Base-by-base conservation (phyloP, 2,113 vertebrate species). In the Clarias gariepinus region DNA sequence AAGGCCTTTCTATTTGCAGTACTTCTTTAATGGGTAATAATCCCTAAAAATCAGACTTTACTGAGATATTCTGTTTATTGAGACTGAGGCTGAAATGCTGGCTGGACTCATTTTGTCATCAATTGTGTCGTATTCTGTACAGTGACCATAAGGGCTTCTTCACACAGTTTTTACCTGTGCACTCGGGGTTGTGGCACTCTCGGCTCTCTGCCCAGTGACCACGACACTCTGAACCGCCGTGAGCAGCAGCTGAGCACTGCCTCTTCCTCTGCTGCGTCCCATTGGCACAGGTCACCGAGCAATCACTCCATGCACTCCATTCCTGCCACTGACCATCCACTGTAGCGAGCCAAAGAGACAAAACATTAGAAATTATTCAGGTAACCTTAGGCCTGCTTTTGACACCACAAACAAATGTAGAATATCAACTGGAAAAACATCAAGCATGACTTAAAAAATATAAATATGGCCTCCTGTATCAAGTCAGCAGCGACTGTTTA, bases 251-350 rank as follows among this genome's bases (percentile, higher is more conserved):
- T 0, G 97, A 97, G 91, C 98, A 99, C 92, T 98, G 97, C 83
- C 98, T 92, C 91, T 96, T 99, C 86, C 98, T 95, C 94, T 99
- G 98, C 94, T 99, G 98, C 6, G 98, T 99, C 89, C 98, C 98
- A 11, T 99, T 99, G 68, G 98, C 96, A 92, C 98, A 99, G 8
- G 97, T 99, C 94, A 99, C 98, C 0, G 98, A 99, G 92, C 98
- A 99, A 91, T 98, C 97, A 90, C 97, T 98, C 98, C 98, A 99
- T 0, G 96, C 91, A 89, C 96, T 99, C 98, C 98, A 99, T 92
- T 99, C 98, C 90, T 99, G 98, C 98, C 98, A 99, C 94, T 99
- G 97, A 81, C 98, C 98, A 57, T 99, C 98, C 89, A 99, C 98
- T 99, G 95, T 4, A 58, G 28, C 83, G 90, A 88, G 83, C 78